Evolutionary conservation across 2,113 vertebrate species (phyloP).

Genomic region (Sturnus vulgaris): DNA sequence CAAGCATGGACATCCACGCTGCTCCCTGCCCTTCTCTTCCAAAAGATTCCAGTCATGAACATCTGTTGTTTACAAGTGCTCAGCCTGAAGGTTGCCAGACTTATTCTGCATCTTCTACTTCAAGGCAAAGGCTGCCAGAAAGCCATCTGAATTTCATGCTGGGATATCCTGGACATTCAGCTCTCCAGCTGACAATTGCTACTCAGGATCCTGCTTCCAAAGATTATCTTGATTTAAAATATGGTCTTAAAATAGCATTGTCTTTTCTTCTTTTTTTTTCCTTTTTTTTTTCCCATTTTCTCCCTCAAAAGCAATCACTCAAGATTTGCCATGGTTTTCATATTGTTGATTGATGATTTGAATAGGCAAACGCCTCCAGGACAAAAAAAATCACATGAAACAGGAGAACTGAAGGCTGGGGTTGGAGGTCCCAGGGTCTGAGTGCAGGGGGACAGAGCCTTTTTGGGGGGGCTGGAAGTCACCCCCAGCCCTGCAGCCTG

Average conservation of each 20-base stretch:
- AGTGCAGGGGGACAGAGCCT: no score
- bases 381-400: background rate
- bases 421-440: background rate
- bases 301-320: background rate
- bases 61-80: conserved; percentile 80
- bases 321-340: background rate
- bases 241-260: conserved; percentile 11
- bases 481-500: background rate
- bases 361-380: background rate
- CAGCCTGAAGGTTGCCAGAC: conserved; percentile 73
- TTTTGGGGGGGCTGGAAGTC: background rate
- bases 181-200: conserved; percentile 62
- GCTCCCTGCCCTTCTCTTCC: conserved; percentile 44
- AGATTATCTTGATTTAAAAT: conserved; percentile 51
- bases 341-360: background rate
- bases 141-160: conserved; percentile 70
- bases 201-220: conserved; percentile 19
- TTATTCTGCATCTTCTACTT: conserved; percentile 65
- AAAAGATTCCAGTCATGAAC: conserved; percentile 71
- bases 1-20: conserved; percentile 50
- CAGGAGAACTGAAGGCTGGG: background rate
- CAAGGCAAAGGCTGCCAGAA: conserved; percentile 59
- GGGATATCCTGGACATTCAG: conserved; percentile 63
- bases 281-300: background rate
- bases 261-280: accelerated